Evolutionary conservation across 2,797 vertebrate species (phyloP), one percentile per base, ranked within the genome.

Genomic region (Halcyon badia): DNA sequence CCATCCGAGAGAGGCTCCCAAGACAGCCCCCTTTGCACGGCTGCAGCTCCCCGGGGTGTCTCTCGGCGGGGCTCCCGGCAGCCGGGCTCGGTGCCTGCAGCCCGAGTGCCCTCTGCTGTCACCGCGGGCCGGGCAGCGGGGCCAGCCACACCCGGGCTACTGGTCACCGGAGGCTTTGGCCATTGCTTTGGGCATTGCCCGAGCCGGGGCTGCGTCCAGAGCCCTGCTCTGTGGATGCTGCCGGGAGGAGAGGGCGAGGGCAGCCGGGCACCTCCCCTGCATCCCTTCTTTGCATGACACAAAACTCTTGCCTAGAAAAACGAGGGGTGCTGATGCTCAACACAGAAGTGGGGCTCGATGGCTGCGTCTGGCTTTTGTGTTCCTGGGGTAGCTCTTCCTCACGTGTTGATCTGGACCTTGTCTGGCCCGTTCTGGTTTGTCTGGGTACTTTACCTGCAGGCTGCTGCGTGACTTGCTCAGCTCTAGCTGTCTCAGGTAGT

Each of bases 91-190:
- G 33, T 48, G 78, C 73, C 87, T 85, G 93, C 90, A 93, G 91
- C 95, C 90, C 15, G 90, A 78, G 82, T 93, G 94, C 87, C 95
- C 90, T 93, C 96, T 96, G 91, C 94, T 57, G 96, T 89, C 85
- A 24, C 84, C 0, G 14, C 17, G 22, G 19, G 46, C 64, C 28
- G 28, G 39, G 37, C 11, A 39, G 16, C 26, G 60, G 26, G 51
- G 37, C 25, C 25, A 14, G 33, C 22, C 10, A 25, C 12, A 7
- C 18, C 26, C 21, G 41, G 41, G 62, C 31, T 6, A 6, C n/a
- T 11, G 41, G 41, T 3, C 6, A 3, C 21, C 30, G 7, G 31
- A 24, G 42, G 42, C 49, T 51, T 16, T 51, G 49, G 49, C 25
- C 46, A 28, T 51, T 28, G 51, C 42, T 25, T 25, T 12, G 24